Conservation (phyloP, 2,888 invertebrate genomes). For the Empis livida region DNA sequence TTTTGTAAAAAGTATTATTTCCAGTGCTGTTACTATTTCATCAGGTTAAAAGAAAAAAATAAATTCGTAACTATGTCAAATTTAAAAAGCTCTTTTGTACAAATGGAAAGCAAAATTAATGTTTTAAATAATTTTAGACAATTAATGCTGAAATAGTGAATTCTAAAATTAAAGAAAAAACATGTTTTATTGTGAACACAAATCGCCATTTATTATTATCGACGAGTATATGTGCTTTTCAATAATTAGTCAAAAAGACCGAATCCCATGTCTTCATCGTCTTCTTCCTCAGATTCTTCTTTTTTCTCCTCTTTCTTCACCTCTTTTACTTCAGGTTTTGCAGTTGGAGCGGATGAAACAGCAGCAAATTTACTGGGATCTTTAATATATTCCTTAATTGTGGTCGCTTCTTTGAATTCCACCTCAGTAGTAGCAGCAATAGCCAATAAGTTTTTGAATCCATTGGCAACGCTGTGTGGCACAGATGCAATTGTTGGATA, state of each 20-base stretch:
- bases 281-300: constrained; percentile 70
- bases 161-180: no score
- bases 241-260: constrained; percentile 78
- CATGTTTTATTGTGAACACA: constrained; percentile 1
- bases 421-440: constrained; percentile 93
- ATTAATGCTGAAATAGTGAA: no score
- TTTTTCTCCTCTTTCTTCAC: constrained; percentile 62
- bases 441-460: constrained; percentile 95
- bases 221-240: constrained; percentile 10
- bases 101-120: no score
- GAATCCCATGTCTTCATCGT: constrained; percentile 93
- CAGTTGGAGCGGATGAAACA: constrained; percentile 42
- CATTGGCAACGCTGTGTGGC: constrained; percentile 95
- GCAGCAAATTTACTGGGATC: constrained; percentile 92
- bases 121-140: no score
- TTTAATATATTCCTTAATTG: constrained; percentile 86
- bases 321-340: constrained; percentile 46
- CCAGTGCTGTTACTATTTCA: no score
- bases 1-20: no score
- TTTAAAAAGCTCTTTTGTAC: no score
- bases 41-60: no score
- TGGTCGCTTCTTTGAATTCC: constrained; percentile 86
- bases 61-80: no score
- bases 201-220: constrained; percentile 19
- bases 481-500: constrained; percentile 96